phyloP scores from a whole-genome alignment of 2,888 invertebrate species.

The Luffia ferchaultella region DNA sequence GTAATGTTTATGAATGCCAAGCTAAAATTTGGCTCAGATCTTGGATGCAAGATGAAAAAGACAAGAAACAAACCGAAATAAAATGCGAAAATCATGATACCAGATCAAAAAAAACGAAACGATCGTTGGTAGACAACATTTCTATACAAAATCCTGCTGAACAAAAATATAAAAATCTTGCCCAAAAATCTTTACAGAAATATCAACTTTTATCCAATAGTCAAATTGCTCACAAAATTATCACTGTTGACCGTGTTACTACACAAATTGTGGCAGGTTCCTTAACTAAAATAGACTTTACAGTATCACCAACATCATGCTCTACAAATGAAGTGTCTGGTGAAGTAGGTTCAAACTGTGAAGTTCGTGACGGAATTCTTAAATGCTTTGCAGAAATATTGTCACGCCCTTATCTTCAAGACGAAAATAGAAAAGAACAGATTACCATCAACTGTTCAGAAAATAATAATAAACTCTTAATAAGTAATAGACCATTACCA shows the following conservation, averaged over 20 bases:
- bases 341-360: background rate
- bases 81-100: background rate
- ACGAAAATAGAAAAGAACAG: background rate
- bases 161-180: slow-evolving; percentile 21
- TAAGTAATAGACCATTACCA: slow-evolving; percentile 27
- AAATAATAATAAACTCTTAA: background rate
- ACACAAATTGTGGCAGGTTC: slow-evolving; percentile 58
- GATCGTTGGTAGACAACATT: too few relatives aligned
- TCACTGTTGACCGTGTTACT: slow-evolving; percentile 32
- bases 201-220: slow-evolving; percentile 19
- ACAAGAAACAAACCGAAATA: slow-evolving; percentile 20
- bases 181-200: slow-evolving; percentile 20
- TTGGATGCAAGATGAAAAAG: slow-evolving; percentile 47
- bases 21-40: slow-evolving; percentile 60
- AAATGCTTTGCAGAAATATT: background rate
- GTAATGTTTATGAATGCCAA: slow-evolving; percentile 29
- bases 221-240: slow-evolving; percentile 21
- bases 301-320: slow-evolving; percentile 1
- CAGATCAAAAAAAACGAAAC: background rate
- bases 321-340: background rate
- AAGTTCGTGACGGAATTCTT: background rate
- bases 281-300: slow-evolving; percentile 25
- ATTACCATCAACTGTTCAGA: background rate
- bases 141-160: background rate
- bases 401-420: background rate